Conservation (phyloP, 2,888 invertebrate genomes). For the Eledona agricola region DNA sequence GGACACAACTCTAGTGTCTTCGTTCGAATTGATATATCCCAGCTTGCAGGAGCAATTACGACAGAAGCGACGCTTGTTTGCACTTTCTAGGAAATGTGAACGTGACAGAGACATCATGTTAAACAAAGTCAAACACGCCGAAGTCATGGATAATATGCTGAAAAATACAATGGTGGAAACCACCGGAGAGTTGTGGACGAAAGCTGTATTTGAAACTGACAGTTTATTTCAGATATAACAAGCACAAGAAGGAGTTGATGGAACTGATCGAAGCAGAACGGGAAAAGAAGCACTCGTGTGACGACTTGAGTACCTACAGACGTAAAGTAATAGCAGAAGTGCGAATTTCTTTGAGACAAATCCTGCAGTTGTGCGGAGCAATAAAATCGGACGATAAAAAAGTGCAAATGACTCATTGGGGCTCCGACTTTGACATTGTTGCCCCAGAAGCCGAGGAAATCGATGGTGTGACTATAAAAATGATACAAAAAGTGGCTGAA, state of each 20-base stretch:
- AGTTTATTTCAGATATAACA: constrained; percentile 62
- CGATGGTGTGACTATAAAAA: no score
- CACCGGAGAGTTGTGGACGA: constrained; percentile 47
- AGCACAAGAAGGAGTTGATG: constrained; percentile 63
- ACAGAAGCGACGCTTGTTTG: constrained; percentile 50
- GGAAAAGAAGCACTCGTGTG: constrained; percentile 59
- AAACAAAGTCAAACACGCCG: constrained; percentile 52
- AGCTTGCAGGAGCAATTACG: constrained; percentile 54
- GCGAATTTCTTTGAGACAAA: constrained; percentile 63
- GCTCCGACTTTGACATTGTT: no score
- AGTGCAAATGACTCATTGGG: not conserved
- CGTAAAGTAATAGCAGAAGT: constrained; percentile 63
- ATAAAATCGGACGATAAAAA: constrained; percentile 4
- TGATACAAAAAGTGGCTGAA: no score
- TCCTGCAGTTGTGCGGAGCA: constrained; percentile 10
- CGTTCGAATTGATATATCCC: constrained; percentile 61
- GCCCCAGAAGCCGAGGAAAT: constrained; percentile 47
- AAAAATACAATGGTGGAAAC: constrained; percentile 54
- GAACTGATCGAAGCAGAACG: constrained; percentile 63
- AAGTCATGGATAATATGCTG: constrained; percentile 46
- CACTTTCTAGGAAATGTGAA: constrained; percentile 48
- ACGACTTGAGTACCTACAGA: not conserved
- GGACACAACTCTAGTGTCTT: constrained; percentile 59
- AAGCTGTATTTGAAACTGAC: not conserved
- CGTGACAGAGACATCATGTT: constrained; percentile 48